Percentiles rank a stretch among this genome's conserved stretches.
Evolutionary conservation across 2,113 vertebrate genomes (phyloP).

Genomic region (Osmerus eperlanus): DNA sequence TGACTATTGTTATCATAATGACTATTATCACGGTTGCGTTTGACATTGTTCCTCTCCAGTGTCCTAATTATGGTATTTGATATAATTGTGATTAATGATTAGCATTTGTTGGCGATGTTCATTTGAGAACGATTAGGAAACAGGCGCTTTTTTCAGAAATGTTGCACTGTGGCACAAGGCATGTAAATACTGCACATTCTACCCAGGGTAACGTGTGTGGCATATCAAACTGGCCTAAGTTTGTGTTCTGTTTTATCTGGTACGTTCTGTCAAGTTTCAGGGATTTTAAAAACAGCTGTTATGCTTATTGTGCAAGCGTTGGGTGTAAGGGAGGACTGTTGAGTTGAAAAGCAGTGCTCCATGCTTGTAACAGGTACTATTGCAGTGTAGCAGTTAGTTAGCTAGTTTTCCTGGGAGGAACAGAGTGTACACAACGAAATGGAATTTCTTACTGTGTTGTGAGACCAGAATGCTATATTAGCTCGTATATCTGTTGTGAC

Average conservation of each 20-base stretch:
- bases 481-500: neutral
- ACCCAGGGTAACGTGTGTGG: conserved; percentile 4
- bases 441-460: neutral
- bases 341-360: conserved; percentile 34
- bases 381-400: conserved; percentile 29
- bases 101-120: conserved; percentile 39
- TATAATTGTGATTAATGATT: conserved; percentile 31
- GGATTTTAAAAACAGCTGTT: conserved; percentile 49
- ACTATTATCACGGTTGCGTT: conserved; percentile 23
- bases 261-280: conserved; percentile 58
- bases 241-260: neutral
- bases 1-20: conserved; percentile 20
- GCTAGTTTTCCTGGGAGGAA: conserved; percentile 18
- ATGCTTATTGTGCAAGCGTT: neutral
- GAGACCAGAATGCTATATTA: neutral
- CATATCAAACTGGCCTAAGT: neutral
- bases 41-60: conserved; percentile 3
- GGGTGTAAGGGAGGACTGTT: neutral
- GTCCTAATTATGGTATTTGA: neutral
- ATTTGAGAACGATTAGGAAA: neutral
- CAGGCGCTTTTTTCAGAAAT: conserved; percentile 10
- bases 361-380: conserved; percentile 26
- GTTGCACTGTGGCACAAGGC: conserved; percentile 49
- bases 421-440: conserved; percentile 7
- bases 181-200: conserved; percentile 56